phyloP scores from a whole-genome alignment of 2,113 vertebrate species.

The Clupea harengus region DNA sequence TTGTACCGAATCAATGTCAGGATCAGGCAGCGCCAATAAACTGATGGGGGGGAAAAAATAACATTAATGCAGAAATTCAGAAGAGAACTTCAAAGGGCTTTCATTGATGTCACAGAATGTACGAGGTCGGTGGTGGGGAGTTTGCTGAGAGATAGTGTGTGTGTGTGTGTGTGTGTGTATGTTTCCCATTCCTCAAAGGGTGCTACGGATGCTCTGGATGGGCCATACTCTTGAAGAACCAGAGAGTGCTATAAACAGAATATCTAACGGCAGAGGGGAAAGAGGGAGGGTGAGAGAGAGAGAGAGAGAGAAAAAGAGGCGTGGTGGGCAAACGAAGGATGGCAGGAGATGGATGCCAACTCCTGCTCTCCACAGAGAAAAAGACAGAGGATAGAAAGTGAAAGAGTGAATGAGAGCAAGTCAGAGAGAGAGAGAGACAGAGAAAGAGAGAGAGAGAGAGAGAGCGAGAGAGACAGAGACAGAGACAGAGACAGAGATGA shows the following conservation, averaged over 20 bases:
- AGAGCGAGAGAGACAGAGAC: slow-evolving; percentile 42
- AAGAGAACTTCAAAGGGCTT: slow-evolving; percentile 74
- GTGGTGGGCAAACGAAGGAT: slow-evolving; percentile 64
- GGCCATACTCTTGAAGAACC: slow-evolving; percentile 67
- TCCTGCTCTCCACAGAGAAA: slow-evolving; percentile 65
- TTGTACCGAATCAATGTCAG: neutral
- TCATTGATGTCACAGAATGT: slow-evolving; percentile 73
- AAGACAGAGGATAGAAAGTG: slow-evolving; percentile 32
- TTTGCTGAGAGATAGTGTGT: neutral
- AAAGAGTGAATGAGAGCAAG: neutral
- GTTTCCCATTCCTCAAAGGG: slow-evolving; percentile 73
- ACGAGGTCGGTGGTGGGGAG: slow-evolving; percentile 53
- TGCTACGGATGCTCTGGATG: slow-evolving; percentile 71
- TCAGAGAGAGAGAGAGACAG: neutral
- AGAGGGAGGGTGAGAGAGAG: slow-evolving; percentile 48
- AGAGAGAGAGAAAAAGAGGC: slow-evolving; percentile 53
- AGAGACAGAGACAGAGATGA: too few species aligned
- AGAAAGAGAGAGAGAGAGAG: neutral
- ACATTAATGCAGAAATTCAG: slow-evolving; percentile 71
- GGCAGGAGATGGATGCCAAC: slow-evolving; percentile 67
- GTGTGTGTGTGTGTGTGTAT: slow-evolving; percentile 20
- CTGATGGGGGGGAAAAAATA: slow-evolving; percentile 64
- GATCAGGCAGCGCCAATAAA: slow-evolving; percentile 49
- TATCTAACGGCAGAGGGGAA: slow-evolving; percentile 72
- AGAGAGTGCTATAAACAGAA: slow-evolving; percentile 77